A percentile compares a stretch with the other conserved stretches of the same genome.
These are phyloP conservation scores for Crocodylus rhombifer DNA, from an alignment of 2,797 vertebrate species.

Conservation along the genomic window DNA sequence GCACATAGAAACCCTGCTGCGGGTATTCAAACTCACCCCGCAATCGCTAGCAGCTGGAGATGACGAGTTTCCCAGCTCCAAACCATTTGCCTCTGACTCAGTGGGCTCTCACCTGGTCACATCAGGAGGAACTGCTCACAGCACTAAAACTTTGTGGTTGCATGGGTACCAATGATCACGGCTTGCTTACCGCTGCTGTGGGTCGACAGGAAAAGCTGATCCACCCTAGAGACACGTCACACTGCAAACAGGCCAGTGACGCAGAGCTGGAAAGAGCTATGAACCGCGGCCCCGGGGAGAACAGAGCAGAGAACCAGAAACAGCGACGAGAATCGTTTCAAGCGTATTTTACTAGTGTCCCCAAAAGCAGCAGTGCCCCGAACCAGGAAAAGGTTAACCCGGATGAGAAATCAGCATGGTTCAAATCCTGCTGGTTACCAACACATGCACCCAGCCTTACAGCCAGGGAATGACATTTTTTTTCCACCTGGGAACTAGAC, in stretches of 20 bases:
- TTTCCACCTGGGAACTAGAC: neutral
- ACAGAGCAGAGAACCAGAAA: neutral
- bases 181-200: neutral
- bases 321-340: neutral
- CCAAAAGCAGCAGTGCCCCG: neutral
- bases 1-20: too few species aligned
- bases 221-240: neutral
- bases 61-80: neutral
- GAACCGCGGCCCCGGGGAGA: neutral
- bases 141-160: accelerated
- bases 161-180: neutral
- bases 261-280: neutral
- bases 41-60: too few species aligned
- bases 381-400: neutral
- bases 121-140: neutral
- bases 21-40: too few species aligned
- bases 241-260: neutral
- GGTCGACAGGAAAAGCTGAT: neutral
- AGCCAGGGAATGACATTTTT: neutral
- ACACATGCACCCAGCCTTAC: accelerated
- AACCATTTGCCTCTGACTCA: neutral
- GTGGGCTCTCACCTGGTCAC: neutral
- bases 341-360: neutral
- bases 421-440: too few species aligned
- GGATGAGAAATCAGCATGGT: accelerated